These are phyloP conservation scores for Biston betularia DNA, from an alignment of 2,888 invertebrate species.

Conservation along the genomic window DNA sequence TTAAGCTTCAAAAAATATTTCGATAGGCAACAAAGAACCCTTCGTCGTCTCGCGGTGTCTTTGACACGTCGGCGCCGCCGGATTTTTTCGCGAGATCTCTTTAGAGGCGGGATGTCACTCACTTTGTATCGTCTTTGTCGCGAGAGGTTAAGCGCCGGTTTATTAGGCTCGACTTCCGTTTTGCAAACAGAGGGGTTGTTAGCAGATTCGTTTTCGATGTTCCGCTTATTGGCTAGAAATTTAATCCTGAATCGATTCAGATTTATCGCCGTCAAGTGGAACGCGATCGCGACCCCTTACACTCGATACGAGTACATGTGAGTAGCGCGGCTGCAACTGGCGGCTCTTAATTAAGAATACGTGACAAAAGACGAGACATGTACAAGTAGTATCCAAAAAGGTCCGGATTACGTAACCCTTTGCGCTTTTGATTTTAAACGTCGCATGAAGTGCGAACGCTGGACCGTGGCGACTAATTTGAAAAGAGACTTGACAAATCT, in stretches of 20 bases:
- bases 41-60: slow-evolving; percentile 79
- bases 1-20: slow-evolving; percentile 86
- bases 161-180: slow-evolving; percentile 83
- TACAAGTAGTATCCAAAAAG: slow-evolving; percentile 81
- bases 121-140: slow-evolving; percentile 85
- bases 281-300: slow-evolving; percentile 63
- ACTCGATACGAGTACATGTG: slow-evolving; percentile 77
- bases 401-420: slow-evolving; percentile 84
- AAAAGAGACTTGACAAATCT: slow-evolving; percentile 83
- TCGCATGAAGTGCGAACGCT: slow-evolving; percentile 79
- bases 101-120: slow-evolving; percentile 83
- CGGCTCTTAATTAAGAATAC: slow-evolving; percentile 86
- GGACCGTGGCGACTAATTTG: slow-evolving; percentile 80
- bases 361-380: slow-evolving; percentile 86
- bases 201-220: slow-evolving; percentile 69
- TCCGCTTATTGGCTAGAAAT: slow-evolving; percentile 61
- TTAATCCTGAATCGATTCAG: slow-evolving; percentile 57
- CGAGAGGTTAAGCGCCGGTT: slow-evolving; percentile 84
- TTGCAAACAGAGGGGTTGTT: slow-evolving; percentile 77
- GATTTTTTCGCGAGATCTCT: slow-evolving; percentile 83
- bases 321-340: slow-evolving; percentile 78
- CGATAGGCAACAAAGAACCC: slow-evolving; percentile 82
- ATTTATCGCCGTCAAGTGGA: slow-evolving; percentile 62
- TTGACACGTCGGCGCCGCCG: slow-evolving; percentile 83
- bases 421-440: slow-evolving; percentile 85